Percentiles rank a stretch among this genome's conserved stretches.
These are phyloP conservation scores for Plestiodon gilberti DNA, from an alignment of 2,113 vertebrate genomes.

Conservation along the genomic window DNA sequence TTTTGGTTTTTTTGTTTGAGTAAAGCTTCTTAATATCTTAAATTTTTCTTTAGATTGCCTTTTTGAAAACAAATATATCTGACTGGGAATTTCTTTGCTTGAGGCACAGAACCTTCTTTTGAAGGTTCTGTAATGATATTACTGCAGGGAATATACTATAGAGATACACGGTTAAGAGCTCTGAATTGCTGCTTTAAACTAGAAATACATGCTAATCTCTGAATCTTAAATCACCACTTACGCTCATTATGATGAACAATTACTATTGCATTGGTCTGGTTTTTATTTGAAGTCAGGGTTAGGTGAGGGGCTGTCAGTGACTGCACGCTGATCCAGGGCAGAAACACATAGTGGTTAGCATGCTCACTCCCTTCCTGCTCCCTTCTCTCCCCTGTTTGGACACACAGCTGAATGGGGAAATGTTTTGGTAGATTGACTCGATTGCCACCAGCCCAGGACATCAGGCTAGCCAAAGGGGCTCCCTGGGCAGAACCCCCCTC, in stretches of 20 bases:
- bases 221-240: background rate
- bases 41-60: background rate
- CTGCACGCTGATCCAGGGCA: too few relatives aligned
- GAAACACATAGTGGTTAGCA: too few relatives aligned
- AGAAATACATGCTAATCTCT: background rate
- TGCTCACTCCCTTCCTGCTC: too few relatives aligned
- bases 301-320: too few relatives aligned
- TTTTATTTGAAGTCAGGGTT: slow-evolving; percentile 22
- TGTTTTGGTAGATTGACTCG: too few relatives aligned
- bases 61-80: slow-evolving; percentile 11
- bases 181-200: background rate
- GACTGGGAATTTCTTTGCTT: slow-evolving; percentile 4
- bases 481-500: too few relatives aligned
- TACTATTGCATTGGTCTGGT: background rate
- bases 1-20: background rate
- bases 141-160: background rate
- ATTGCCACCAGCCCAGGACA: too few relatives aligned
- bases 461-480: too few relatives aligned
- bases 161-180: background rate
- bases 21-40: background rate
- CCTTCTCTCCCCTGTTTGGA: too few relatives aligned
- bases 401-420: too few relatives aligned
- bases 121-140: background rate
- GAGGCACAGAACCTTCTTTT: background rate
- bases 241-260: background rate